Percentiles rank a stretch among this genome's conserved stretches.
phyloP scores from a whole-genome alignment of 2,113 vertebrate genomes.

The Catharus minimus region DNA sequence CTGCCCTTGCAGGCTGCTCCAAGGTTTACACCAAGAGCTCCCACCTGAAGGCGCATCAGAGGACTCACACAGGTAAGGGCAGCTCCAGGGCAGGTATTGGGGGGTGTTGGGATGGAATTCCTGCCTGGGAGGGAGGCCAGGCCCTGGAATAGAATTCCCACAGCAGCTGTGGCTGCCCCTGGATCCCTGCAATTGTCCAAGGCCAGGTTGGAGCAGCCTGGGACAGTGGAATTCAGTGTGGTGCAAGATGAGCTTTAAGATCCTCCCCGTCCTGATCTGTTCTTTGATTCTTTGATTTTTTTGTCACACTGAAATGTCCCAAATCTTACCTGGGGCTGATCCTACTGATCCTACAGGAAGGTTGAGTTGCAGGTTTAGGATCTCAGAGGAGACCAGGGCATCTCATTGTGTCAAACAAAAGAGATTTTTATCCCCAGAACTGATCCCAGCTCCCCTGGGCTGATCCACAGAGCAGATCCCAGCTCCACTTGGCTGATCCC shows the following conservation, averaged over 20 bases:
- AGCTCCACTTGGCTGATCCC: too few species aligned
- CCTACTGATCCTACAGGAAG: not conserved
- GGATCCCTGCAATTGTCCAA: not conserved
- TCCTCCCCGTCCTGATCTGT: not conserved
- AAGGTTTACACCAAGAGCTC: slow-evolving; percentile 97
- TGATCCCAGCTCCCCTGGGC: too few species aligned
- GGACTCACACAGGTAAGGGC: slow-evolving; percentile 89
- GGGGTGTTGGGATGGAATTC: not conserved
- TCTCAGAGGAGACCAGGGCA: not conserved
- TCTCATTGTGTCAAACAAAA: not conserved
- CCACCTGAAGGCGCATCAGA: slow-evolving; percentile 92
- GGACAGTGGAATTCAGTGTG: rapidly evolving
- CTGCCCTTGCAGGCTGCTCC: slow-evolving; percentile 78
- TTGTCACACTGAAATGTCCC: not conserved
- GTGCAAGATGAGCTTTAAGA: not conserved
- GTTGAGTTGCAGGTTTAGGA: rapidly evolving
- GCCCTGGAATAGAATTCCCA: not conserved
- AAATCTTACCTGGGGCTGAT: not conserved
- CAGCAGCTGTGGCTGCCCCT: not conserved
- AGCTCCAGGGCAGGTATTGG: not conserved
- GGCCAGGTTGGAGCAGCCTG: rapidly evolving
- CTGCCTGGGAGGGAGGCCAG: rapidly evolving
- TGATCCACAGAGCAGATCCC: too few species aligned
- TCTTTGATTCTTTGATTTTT: not conserved
- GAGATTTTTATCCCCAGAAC: too few species aligned